These are phyloP conservation scores for Hirudo medicinalis DNA, from an alignment of 1,140 invertebrate species.

Conservation along the genomic window DNA sequence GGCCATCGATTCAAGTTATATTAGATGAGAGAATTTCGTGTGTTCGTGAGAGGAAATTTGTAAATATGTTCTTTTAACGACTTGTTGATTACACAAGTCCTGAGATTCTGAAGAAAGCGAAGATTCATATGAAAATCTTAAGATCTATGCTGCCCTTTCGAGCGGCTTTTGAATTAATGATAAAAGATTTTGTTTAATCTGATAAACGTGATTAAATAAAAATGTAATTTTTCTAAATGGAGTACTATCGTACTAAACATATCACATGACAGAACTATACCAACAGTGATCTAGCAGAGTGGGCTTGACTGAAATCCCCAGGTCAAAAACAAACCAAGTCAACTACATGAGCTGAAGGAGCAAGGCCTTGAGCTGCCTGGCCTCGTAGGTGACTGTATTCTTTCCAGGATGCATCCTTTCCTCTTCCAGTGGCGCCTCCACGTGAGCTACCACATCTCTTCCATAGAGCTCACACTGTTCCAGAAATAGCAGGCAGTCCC, in stretches of 20 bases:
- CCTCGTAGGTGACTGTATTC: slow-evolving; percentile 84
- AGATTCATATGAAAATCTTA: too few relatives aligned
- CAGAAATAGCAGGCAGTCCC: slow-evolving; percentile 80
- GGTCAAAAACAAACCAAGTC: neutral
- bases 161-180: too few relatives aligned
- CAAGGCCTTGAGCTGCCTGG: slow-evolving; percentile 67
- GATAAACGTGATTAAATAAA: neutral
- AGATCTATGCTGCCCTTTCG: too few relatives aligned
- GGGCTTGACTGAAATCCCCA: neutral
- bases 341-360: slow-evolving; percentile 49
- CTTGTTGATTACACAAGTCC: too few relatives aligned
- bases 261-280: neutral
- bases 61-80: too few relatives aligned
- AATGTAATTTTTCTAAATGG: neutral
- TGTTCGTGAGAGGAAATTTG: too few relatives aligned
- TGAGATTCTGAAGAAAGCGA: too few relatives aligned
- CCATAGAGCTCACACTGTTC: slow-evolving; percentile 78
- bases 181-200: too few relatives aligned
- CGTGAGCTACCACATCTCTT: slow-evolving; percentile 63
- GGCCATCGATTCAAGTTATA: too few relatives aligned
- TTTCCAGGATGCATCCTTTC: slow-evolving; percentile 59
- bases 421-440: slow-evolving; percentile 66
- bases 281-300: neutral
- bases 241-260: neutral
- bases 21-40: too few relatives aligned